phyloP scores from a whole-genome alignment of 2,888 invertebrate species.

The Phalera bucephala region DNA sequence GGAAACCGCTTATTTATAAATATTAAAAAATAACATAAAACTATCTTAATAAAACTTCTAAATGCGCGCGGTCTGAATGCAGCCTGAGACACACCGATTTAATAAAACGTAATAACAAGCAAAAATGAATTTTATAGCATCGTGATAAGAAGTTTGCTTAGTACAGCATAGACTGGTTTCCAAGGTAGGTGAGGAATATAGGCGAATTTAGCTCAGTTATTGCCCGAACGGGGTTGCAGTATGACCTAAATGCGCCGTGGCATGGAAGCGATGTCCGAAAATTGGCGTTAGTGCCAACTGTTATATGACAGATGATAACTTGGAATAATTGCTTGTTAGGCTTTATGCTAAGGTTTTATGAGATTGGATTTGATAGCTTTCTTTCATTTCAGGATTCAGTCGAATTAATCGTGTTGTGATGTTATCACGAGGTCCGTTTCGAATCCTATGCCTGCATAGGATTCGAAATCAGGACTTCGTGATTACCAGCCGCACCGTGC shows the following conservation, averaged over 20 bases:
- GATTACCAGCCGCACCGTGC: too few relatives aligned
- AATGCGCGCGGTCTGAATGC: slow-evolving; percentile 20
- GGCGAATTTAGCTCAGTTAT: slow-evolving; percentile 44
- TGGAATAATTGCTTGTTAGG: too few relatives aligned
- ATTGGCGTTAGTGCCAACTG: slow-evolving; percentile 28
- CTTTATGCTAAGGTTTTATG: too few relatives aligned
- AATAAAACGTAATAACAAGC: slow-evolving; percentile 6
- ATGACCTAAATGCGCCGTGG: slow-evolving; percentile 47
- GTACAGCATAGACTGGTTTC: slow-evolving; percentile 1
- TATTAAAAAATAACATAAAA: slow-evolving; percentile 29
- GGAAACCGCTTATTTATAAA: slow-evolving; percentile 29
- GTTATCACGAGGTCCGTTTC: too few relatives aligned
- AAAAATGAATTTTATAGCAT: slow-evolving; percentile 14
- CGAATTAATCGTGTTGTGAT: too few relatives aligned
- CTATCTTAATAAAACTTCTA: slow-evolving; percentile 30
- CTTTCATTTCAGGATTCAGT: too few relatives aligned
- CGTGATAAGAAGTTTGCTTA: not conserved
- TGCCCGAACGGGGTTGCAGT: slow-evolving; percentile 43
- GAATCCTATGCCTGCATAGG: too few relatives aligned
- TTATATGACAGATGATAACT: slow-evolving; percentile 2
- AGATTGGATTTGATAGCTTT: too few relatives aligned
- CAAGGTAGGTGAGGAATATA: slow-evolving; percentile 32
- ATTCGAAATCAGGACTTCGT: too few relatives aligned
- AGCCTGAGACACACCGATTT: slow-evolving; percentile 24
- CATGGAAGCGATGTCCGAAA: slow-evolving; percentile 31